These are phyloP conservation scores for Apostichopus californicus DNA, from an alignment of 35 echinoderm and acorn worm genomes.

Conservation along the genomic window DNA sequence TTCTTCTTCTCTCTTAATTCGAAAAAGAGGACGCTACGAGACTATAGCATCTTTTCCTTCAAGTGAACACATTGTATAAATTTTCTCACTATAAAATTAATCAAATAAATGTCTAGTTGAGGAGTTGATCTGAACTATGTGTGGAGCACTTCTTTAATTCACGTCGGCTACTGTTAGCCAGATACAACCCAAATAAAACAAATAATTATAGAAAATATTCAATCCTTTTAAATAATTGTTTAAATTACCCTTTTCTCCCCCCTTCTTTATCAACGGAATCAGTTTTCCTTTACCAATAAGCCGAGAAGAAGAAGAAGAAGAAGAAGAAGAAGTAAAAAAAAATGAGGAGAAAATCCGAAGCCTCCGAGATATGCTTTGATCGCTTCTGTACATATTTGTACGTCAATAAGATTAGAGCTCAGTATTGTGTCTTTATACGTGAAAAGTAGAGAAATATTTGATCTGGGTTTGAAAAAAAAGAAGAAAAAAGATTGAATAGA, in stretches of 20 bases:
- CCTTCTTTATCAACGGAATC: neutral
- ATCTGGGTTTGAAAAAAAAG: neutral
- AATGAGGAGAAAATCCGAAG: neutral
- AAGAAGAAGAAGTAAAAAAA: too few relatives aligned
- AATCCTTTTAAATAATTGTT: constrained; percentile 25
- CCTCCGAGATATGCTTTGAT: constrained; percentile 41
- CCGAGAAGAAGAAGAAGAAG: neutral
- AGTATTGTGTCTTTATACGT: constrained; percentile 43
- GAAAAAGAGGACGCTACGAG: too few relatives aligned
- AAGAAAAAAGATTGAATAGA: neutral
- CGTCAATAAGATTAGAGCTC: constrained; percentile 36
- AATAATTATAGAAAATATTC: neutral
- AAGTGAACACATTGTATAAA: too few relatives aligned
- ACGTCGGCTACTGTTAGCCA: neutral
- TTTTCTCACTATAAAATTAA: too few relatives aligned
- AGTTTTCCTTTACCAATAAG: neutral
- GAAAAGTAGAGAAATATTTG: constrained; percentile 30
- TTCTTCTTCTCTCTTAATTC: too few relatives aligned
- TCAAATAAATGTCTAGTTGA: too few relatives aligned
- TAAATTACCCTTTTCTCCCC: constrained; percentile 22
- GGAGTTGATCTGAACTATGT: too few relatives aligned
- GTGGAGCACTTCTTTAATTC: too few relatives aligned
- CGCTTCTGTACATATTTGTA: constrained; percentile 43
- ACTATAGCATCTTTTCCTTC: too few relatives aligned
- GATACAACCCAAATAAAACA: neutral